phyloP scores from a whole-genome alignment of 2,888 invertebrate species.

The Diarsia mendica region DNA sequence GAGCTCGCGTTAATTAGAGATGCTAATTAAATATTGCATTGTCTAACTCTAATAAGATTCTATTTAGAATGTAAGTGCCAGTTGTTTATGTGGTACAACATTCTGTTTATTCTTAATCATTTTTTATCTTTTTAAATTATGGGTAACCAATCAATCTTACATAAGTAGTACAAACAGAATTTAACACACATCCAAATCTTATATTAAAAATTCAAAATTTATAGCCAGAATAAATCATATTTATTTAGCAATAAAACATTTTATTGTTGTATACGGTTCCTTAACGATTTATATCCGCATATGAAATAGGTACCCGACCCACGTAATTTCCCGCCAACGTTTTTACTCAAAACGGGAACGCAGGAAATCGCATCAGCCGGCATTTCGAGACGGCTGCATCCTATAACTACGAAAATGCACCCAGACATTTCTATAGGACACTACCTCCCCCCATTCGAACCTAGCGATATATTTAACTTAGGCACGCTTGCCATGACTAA shows the following conservation, averaged over 20 bases:
- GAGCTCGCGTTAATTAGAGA: not conserved
- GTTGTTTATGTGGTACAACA: not conserved
- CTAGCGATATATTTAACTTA: slow-evolving; percentile 65
- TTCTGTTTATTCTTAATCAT: not conserved
- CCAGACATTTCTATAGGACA: slow-evolving; percentile 86
- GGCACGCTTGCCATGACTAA: slow-evolving; percentile 63
- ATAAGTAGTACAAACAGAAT: slow-evolving; percentile 2
- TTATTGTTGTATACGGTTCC: slow-evolving; percentile 41
- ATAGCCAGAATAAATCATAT: slow-evolving; percentile 47
- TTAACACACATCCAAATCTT: not conserved
- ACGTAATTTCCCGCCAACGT: slow-evolving; percentile 74
- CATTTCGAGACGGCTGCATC: slow-evolving; percentile 75
- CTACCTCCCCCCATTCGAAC: slow-evolving; percentile 72
- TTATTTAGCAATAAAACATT: slow-evolving; percentile 55
- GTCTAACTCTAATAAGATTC: not conserved
- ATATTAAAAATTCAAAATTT: slow-evolving; percentile 14
- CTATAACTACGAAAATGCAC: slow-evolving; percentile 81
- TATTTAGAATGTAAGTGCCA: not conserved
- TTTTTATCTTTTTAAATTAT: not conserved
- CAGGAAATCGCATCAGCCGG: slow-evolving; percentile 81
- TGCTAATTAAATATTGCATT: not conserved
- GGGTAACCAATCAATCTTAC: not conserved
- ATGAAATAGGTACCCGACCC: slow-evolving; percentile 57
- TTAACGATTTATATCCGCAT: slow-evolving; percentile 63
- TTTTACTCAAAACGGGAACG: slow-evolving; percentile 70